Evolutionary conservation across 2,888 invertebrate species (phyloP).

Genomic region (Sphaerophoria taeniata): DNA sequence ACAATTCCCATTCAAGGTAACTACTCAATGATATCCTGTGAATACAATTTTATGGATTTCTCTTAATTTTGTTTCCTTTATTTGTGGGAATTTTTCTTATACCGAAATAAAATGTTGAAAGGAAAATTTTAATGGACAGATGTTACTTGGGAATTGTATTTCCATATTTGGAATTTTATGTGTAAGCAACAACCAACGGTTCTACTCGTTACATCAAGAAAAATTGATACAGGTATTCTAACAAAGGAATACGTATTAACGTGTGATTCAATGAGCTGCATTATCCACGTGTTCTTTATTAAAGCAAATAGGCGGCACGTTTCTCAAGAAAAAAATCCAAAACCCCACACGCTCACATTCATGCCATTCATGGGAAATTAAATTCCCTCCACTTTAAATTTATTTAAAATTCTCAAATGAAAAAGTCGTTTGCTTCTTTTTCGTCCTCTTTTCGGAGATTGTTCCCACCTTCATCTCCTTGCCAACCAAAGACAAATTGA

Average conservation of each 20-base stretch:
- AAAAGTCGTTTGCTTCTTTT: not conserved
- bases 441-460: not conserved
- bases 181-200: not conserved
- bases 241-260: not conserved
- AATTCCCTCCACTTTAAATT: not conserved
- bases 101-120: not conserved
- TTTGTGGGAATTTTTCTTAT: not conserved
- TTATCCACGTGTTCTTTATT: not conserved
- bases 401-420: not conserved
- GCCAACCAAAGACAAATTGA: constrained; percentile 3
- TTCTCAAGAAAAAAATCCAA: not conserved
- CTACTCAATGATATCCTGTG: not conserved
- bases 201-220: not conserved
- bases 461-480: not conserved
- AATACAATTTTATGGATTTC: not conserved
- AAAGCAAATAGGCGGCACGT: not conserved
- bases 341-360: not conserved
- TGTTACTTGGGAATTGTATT: constrained; percentile 10
- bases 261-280: not conserved
- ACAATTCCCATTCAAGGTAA: constrained; percentile 32
- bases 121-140: constrained; percentile 7
- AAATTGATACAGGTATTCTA: not conserved
- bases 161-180: not conserved
- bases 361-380: not conserved
- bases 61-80: not conserved